These are phyloP conservation scores for Paramisgurnus dabryanus DNA, from an alignment of 2,113 vertebrate genomes.

Conservation along the genomic window DNA sequence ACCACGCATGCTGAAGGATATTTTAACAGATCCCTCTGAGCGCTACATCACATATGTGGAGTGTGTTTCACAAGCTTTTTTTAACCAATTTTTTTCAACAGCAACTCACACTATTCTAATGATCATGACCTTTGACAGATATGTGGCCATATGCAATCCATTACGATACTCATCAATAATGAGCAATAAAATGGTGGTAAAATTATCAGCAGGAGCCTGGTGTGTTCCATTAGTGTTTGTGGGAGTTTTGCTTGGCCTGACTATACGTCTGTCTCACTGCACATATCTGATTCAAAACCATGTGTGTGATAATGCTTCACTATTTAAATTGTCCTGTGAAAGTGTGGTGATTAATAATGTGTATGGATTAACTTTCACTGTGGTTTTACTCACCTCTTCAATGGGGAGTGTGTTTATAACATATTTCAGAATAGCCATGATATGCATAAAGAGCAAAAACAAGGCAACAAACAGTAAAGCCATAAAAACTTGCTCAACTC, in stretches of 20 bases:
- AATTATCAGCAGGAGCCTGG: conserved; percentile 60
- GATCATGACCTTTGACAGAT: too few species aligned
- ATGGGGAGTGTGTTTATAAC: too few species aligned
- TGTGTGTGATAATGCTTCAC: conserved; percentile 63
- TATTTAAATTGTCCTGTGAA: conserved; percentile 65
- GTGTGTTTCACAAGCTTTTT: conserved; percentile 65
- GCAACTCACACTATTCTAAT: neutral
- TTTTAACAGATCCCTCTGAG: neutral
- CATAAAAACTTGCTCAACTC: conserved; percentile 47
- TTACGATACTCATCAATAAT: conserved; percentile 62
- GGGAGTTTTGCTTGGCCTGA: conserved; percentile 53
- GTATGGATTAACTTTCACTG: too few species aligned
- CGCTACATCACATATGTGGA: conserved; percentile 49
- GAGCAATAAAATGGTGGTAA: conserved; percentile 53
- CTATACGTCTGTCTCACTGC: conserved; percentile 56
- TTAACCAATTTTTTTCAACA: conserved; percentile 43
- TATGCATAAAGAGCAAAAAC: too few species aligned
- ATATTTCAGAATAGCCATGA: too few species aligned
- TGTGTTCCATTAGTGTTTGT: neutral
- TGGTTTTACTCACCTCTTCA: too few species aligned
- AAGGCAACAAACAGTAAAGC: too few species aligned
- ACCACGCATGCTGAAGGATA: conserved; percentile 54
- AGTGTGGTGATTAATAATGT: neutral
- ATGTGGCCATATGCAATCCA: conserved; percentile 15
- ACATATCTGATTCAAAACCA: conserved; percentile 51